phyloP scores from a whole-genome alignment of 92 coral and sea anemone species.

The Epizoanthus ramosus region DNA sequence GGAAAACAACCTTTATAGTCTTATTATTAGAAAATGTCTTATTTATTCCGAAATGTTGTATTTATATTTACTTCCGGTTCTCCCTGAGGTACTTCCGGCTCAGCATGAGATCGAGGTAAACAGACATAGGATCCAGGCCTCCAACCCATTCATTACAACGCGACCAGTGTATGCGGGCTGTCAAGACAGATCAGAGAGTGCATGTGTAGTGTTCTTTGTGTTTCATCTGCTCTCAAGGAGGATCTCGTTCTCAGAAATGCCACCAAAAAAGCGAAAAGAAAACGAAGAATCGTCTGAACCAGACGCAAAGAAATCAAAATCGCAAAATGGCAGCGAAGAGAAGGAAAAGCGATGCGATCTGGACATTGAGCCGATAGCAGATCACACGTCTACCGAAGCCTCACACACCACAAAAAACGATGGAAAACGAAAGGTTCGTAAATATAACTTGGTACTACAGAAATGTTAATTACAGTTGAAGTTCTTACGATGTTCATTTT shows the following conservation, averaged over 20 bases:
- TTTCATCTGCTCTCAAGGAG: conserved; percentile 36
- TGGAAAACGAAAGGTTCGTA: conserved; percentile 25
- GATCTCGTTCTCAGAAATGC: conserved; percentile 49
- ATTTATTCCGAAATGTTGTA: no score
- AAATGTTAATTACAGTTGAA: neutral
- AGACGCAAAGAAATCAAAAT: conserved; percentile 71
- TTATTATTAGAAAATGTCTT: no score
- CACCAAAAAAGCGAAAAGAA: conserved; percentile 75
- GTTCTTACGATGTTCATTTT: neutral
- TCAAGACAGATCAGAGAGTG: conserved; percentile 15
- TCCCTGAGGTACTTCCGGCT: no score
- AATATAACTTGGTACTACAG: neutral
- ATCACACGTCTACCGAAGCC: conserved; percentile 20
- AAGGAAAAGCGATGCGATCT: neutral
- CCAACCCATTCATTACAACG: conserved; percentile 8
- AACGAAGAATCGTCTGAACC: conserved; percentile 64
- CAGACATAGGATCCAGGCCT: conserved; percentile 9
- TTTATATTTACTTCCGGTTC: neutral
- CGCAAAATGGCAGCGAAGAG: conserved; percentile 45
- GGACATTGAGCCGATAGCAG: conserved; percentile 18
- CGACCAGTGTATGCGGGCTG: conserved; percentile 5
- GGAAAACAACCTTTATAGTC: no score
- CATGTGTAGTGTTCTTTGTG: conserved; percentile 43
- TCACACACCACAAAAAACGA: conserved; percentile 15
- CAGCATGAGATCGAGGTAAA: conserved; percentile 31